phyloP scores from a whole-genome alignment of 2,113 vertebrate species.

The Myocastor coypus region DNA sequence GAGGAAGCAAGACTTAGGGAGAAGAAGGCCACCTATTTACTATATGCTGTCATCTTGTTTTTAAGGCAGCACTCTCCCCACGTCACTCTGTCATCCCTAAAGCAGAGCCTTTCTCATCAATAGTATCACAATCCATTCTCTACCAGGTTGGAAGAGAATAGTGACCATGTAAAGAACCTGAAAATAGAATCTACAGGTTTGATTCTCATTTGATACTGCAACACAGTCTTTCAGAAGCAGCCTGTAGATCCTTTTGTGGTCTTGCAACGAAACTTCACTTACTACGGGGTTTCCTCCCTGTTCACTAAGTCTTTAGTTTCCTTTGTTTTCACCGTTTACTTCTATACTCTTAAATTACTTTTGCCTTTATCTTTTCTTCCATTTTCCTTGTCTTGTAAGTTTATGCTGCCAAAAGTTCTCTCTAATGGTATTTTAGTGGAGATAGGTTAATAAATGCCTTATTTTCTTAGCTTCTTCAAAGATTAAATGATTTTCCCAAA shows the following conservation, averaged over 20 bases:
- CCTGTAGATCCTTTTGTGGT: not conserved
- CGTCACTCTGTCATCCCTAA: not conserved
- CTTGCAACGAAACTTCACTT: not conserved
- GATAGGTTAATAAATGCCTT: not conserved
- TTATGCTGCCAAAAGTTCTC: not conserved
- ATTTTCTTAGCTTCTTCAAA: slow-evolving; percentile 35
- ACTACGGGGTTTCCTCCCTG: not conserved
- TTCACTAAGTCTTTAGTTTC: not conserved
- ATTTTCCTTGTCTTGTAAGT: not conserved
- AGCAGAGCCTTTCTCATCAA: not conserved
- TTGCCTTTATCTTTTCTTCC: not conserved
- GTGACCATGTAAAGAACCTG: not conserved
- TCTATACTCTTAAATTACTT: not conserved
- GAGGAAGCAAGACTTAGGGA: not conserved
- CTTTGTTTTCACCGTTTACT: not conserved
- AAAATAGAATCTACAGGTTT: not conserved
- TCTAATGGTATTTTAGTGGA: not conserved
- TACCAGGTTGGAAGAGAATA: not conserved
- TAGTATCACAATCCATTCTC: not conserved
- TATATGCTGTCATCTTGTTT: not conserved
- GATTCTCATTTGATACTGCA: not conserved
- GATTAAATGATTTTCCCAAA: slow-evolving; percentile 34
- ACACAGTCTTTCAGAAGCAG: not conserved
- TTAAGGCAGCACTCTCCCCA: not conserved
- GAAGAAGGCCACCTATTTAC: not conserved